Evolutionary conservation across 2,888 invertebrate species (phyloP), one percentile per base, ranked within the genome.

Genomic region (Zaprionus lineosus): DNA sequence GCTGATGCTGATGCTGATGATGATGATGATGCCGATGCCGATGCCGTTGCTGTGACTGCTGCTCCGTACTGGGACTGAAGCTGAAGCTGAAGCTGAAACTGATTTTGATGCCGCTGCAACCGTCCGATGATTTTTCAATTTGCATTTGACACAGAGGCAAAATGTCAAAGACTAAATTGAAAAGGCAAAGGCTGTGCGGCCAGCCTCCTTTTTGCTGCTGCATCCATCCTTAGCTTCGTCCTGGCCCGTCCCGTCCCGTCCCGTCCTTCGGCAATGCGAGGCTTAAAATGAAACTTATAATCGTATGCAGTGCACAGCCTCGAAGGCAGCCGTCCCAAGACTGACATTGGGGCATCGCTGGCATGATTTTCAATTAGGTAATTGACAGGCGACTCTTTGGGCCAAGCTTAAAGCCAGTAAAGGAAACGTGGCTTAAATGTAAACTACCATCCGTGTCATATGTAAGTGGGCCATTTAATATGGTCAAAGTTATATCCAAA

Each of bases 101-200:
- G 55, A 21, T 44, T 44, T n/a, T 46, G 55, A 8, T 48, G 34
- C 34, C 28, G 28, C 33, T 47, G 48, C 64, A 63, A 57, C 61
- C 64, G 69, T 67, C 66, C 79, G 74, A 85, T 71, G 79, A 84
- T 81, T 85, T 83, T 83, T 84, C 82, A 83, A 83, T 83, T 83
- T 83, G 79, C 85, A 85, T 84, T 70, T 72, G 83, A 85, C 83
- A 82, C 65, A 79, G 66, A 65, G 76, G 56, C 56, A 63, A 52
- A 64, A 81, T 81, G 79, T 85, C 79, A 81, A 81, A 81, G 73
- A 73, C 59, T 69, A 79, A 79, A 79, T 79, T 84, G 79, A 76
- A 79, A 85, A 62, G 81, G 70, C 84, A 75, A 57, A 64, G 56
- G 61, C 41, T 48, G n/a, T n/a, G 51, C 34, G 31, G 24, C 24